phyloP scores from a whole-genome alignment of 2,888 invertebrate genomes.

The Platypus cylindrus region DNA sequence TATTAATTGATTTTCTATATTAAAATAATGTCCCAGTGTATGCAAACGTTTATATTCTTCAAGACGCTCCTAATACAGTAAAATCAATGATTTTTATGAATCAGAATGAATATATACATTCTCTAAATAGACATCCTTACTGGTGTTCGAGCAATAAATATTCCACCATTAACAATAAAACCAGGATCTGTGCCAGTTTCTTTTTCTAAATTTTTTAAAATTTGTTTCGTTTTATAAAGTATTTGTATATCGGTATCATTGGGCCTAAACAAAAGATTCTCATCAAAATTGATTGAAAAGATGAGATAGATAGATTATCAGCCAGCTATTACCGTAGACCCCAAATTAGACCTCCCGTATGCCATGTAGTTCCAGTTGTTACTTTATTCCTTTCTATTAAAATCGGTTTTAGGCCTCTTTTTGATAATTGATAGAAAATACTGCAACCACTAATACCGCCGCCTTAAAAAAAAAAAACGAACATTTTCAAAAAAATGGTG shows the following conservation, averaged over 20 bases:
- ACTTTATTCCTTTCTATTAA: conserved; percentile 20
- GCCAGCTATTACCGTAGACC: conserved; percentile 38
- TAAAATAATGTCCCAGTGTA: conserved; percentile 66
- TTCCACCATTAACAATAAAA: conserved; percentile 81
- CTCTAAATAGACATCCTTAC: conserved; percentile 34
- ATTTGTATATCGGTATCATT: conserved; percentile 77
- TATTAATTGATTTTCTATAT: conserved; percentile 62
- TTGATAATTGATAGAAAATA: conserved; percentile 21
- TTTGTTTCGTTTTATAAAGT: conserved; percentile 53
- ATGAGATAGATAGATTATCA: no score
- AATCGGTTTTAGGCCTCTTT: conserved; percentile 20
- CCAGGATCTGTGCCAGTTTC: conserved; percentile 76
- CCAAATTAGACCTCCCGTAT: conserved; percentile 23
- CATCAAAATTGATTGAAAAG: not conserved
- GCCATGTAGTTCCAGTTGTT: conserved; percentile 23
- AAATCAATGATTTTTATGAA: not conserved
- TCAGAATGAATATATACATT: not conserved
- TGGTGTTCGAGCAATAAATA: conserved; percentile 69
- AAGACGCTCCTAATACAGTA: conserved; percentile 50
- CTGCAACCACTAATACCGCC: conserved; percentile 23
- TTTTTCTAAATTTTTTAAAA: conserved; percentile 56
- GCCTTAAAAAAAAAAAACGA: conserved; percentile 14
- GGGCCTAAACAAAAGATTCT: conserved; percentile 38
- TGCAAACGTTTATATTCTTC: conserved; percentile 73
- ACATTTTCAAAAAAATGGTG: no score